phyloP scores from a whole-genome alignment of 2,113 vertebrate species.

The Onychorhynchus coronatus region DNA sequence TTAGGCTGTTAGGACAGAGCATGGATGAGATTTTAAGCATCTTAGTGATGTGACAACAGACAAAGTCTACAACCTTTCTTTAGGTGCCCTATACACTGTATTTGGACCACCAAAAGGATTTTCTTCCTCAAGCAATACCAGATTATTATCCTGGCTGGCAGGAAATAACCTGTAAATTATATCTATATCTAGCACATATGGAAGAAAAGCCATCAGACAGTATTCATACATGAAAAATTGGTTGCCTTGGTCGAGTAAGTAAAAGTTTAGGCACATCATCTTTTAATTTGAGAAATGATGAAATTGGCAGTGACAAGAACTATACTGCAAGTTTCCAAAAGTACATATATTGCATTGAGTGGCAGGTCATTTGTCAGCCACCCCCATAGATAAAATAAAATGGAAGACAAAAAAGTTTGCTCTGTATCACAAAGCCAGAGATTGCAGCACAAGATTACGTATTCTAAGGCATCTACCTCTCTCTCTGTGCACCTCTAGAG shows the following conservation, averaged over 20 bases:
- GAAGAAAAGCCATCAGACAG: not conserved
- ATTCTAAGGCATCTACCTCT: not conserved
- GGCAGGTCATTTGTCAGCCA: conserved; percentile 15
- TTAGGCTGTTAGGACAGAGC: not conserved
- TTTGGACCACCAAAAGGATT: not conserved
- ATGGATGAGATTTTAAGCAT: not conserved
- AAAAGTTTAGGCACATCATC: not conserved
- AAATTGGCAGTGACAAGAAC: conserved; percentile 20
- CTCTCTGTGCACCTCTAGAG: not conserved
- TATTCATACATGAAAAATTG: conserved; percentile 22
- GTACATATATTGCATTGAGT: not conserved
- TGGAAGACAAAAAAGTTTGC: not conserved
- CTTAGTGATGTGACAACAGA: not conserved
- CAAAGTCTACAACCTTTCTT: not conserved
- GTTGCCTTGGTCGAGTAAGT: conserved; percentile 1
- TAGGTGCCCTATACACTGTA: not conserved
- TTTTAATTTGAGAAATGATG: conserved; percentile 50
- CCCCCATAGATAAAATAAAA: not conserved
- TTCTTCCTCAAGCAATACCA: not conserved
- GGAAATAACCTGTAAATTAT: conserved; percentile 6
- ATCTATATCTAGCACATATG: not conserved
- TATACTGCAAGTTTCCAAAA: conserved; percentile 2
- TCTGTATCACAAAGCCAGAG: not conserved
- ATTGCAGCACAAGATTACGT: not conserved
- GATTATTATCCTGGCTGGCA: not conserved